phyloP scores from a whole-genome alignment of 2,113 vertebrate genomes.

The Lophius piscatorius region DNA sequence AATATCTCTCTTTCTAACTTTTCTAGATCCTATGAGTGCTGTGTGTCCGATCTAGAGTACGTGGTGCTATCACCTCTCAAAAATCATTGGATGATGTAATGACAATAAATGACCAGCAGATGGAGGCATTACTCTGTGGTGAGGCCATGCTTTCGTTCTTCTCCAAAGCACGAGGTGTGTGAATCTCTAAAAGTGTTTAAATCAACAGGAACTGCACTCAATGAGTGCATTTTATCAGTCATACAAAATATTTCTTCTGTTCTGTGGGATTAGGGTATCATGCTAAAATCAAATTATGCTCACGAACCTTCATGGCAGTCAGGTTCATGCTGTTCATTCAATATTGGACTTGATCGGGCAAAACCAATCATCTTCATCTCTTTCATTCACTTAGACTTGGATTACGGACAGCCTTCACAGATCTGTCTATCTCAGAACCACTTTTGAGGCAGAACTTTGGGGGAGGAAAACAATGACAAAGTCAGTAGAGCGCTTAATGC shows the following conservation, averaged over 20 bases:
- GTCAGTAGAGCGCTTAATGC: too few species aligned
- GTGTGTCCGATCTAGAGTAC: background rate
- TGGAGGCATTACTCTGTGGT: conserved; percentile 35
- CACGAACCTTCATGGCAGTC: too few species aligned
- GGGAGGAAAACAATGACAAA: background rate
- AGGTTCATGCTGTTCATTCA: too few species aligned
- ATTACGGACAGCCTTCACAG: too few species aligned
- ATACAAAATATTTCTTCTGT: background rate
- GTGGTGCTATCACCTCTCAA: background rate
- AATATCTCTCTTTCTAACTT: background rate
- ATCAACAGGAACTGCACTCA: too few species aligned
- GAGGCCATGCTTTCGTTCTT: background rate
- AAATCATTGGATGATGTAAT: background rate
- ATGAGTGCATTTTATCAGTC: background rate
- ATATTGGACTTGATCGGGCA: too few species aligned
- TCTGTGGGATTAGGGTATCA: background rate
- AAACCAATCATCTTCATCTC: too few species aligned
- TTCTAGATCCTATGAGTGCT: background rate
- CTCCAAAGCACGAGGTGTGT: too few species aligned
- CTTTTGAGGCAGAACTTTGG: background rate
- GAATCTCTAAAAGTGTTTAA: too few species aligned
- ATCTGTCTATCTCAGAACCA: background rate
- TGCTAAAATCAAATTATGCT: background rate
- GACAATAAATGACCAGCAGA: conserved; percentile 47
- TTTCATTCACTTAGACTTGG: too few species aligned